These are phyloP conservation scores for Pelochelys cantorii DNA, from an alignment of 2,797 vertebrate genomes.

Conservation along the genomic window DNA sequence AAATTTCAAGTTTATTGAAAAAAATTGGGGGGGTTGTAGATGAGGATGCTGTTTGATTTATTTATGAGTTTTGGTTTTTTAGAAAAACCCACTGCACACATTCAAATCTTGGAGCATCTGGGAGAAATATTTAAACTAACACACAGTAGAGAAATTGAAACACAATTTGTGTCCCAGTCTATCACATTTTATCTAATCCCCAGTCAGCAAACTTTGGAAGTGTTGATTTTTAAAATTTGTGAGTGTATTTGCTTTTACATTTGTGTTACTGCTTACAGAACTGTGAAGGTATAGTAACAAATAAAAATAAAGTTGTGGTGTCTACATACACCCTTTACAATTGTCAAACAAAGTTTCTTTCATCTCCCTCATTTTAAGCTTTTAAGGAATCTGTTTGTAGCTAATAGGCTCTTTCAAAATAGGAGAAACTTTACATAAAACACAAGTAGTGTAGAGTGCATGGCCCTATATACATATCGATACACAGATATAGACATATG, in stretches of 20 bases:
- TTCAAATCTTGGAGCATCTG: not conserved
- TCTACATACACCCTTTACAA: not conserved
- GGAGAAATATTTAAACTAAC: not conserved
- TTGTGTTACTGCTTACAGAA: not conserved
- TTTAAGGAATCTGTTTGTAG: conserved; percentile 1
- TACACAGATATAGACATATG: not conserved
- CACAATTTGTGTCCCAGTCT: not conserved
- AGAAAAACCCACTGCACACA: not conserved
- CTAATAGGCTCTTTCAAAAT: not conserved
- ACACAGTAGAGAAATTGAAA: not conserved
- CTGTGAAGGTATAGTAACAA: not conserved
- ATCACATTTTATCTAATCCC: fast-evolving
- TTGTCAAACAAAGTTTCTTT: not conserved
- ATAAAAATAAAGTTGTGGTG: not conserved
- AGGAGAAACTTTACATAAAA: not conserved
- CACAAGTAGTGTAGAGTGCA: not conserved
- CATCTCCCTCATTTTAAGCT: not conserved
- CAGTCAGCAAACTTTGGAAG: not conserved
- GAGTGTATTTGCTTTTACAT: not conserved
- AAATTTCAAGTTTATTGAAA: conserved; percentile 20
- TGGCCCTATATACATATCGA: conserved; percentile 5
- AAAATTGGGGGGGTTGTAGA: not conserved
- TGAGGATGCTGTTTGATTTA: not conserved
- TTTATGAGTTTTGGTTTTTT: not conserved
- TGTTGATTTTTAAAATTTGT: not conserved